Percentiles rank a stretch among this genome's conserved stretches.
Evolutionary conservation across 2,888 invertebrate genomes (phyloP).

Genomic region (Nomada fucata): DNA sequence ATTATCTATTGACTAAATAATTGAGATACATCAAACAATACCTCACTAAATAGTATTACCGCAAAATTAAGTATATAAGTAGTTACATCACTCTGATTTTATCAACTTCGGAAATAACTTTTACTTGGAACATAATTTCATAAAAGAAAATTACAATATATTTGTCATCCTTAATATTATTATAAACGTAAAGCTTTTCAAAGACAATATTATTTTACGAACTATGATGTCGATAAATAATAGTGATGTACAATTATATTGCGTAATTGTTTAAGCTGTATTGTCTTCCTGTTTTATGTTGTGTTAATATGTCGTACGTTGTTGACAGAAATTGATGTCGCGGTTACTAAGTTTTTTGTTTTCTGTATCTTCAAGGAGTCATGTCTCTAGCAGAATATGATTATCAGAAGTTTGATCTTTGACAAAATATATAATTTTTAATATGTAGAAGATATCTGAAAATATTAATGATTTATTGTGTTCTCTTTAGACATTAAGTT

Average conservation of each 20-base stretch:
- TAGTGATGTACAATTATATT: constrained; percentile 25
- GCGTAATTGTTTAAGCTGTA: constrained; percentile 17
- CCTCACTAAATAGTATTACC: constrained; percentile 31
- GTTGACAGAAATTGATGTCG: constrained; percentile 17
- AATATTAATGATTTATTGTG: not conserved
- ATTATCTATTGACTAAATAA: constrained; percentile 30
- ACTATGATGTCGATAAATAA: constrained; percentile 7
- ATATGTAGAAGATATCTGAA: not conserved
- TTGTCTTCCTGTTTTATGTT: constrained; percentile 47
- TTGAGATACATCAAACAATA: constrained; percentile 25
- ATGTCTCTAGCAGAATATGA: constrained; percentile 17
- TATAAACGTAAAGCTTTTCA: not conserved
- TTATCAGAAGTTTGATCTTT: constrained; percentile 8
- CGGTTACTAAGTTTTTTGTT: constrained; percentile 27
- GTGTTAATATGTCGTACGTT: constrained; percentile 17
- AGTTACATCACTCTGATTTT: constrained; percentile 30
- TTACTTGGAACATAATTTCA: constrained; percentile 15
- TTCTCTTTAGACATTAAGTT: constrained; percentile 7
- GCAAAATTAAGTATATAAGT: constrained; percentile 19
- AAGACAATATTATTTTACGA: constrained; percentile 34
- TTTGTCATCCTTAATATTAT: constrained; percentile 28
- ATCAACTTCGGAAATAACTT: constrained; percentile 2
- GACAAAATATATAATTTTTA: constrained; percentile 1
- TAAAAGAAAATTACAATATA: constrained; percentile 15
- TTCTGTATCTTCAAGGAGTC: constrained; percentile 1